These are phyloP conservation scores for Lutjanus erythropterus DNA, from an alignment of 2,113 vertebrate genomes.

Conservation along the genomic window DNA sequence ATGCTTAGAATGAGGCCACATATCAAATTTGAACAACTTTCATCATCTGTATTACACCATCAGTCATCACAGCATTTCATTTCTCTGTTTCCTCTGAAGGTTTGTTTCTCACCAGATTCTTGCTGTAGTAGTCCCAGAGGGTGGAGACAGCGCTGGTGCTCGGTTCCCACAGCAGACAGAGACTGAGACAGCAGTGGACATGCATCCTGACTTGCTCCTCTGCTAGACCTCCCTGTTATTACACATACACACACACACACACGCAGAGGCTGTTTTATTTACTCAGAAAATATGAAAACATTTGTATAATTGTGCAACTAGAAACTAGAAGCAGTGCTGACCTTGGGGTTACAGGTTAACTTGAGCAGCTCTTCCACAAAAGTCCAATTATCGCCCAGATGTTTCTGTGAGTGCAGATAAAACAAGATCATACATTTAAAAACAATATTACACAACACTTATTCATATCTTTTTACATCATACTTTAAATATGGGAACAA, in stretches of 20 bases:
- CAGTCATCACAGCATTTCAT: neutral
- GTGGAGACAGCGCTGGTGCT: constrained; percentile 87
- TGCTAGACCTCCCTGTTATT: constrained; percentile 72
- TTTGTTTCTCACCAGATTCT: constrained; percentile 89
- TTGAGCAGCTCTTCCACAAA: constrained; percentile 92
- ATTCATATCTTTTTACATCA: neutral
- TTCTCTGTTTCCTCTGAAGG: neutral
- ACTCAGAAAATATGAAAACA: neutral
- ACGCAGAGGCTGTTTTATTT: neutral
- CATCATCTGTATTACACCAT: neutral
- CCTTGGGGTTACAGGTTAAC: constrained; percentile 88
- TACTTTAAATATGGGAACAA: neutral
- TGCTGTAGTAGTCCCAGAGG: constrained; percentile 97
- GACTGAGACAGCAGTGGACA: constrained; percentile 93
- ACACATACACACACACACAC: constrained; percentile 26
- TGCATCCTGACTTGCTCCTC: constrained; percentile 95
- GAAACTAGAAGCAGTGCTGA: constrained; percentile 61
- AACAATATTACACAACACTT: neutral
- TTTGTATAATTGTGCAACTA: neutral
- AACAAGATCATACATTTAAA: constrained; percentile 1
- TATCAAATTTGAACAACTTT: neutral
- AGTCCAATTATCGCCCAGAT: constrained; percentile 90
- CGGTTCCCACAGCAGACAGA: constrained; percentile 91
- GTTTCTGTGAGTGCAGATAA: constrained; percentile 83
- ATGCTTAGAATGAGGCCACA: neutral